phyloP scores from a whole-genome alignment of 2,113 vertebrate species.

The Burhinus bistriatus region DNA sequence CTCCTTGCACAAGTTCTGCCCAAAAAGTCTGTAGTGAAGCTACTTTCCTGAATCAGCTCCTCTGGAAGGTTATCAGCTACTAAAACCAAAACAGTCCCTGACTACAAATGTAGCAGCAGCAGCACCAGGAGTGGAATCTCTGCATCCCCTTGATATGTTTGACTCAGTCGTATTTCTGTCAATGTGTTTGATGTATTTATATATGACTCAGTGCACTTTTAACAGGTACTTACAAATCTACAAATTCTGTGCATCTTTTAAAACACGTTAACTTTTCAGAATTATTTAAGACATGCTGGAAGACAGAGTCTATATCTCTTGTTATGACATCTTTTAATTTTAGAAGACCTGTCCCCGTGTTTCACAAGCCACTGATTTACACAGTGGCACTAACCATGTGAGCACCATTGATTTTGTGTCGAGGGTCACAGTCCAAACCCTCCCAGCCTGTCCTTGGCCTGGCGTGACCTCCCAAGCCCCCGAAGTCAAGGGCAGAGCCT shows the following conservation, averaged over 20 bases:
- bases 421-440: neutral
- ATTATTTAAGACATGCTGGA: neutral
- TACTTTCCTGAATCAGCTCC: neutral
- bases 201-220: neutral
- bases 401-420: neutral
- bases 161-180: neutral
- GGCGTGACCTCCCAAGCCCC: rapidly evolving
- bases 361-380: neutral
- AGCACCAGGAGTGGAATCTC: neutral
- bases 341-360: neutral
- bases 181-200: neutral
- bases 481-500: neutral
- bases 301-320: rapidly evolving
- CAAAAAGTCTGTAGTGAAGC: neutral
- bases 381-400: neutral
- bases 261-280: neutral
- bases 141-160: neutral
- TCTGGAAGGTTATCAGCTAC: neutral
- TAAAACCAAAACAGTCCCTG: neutral
- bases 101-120: neutral
- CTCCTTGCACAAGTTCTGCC: neutral
- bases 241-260: neutral
- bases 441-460: neutral
- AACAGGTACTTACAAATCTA: neutral
- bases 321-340: neutral